Conservation (phyloP, 2,113 vertebrate species). For the Microcebus lehilahytsara region DNA sequence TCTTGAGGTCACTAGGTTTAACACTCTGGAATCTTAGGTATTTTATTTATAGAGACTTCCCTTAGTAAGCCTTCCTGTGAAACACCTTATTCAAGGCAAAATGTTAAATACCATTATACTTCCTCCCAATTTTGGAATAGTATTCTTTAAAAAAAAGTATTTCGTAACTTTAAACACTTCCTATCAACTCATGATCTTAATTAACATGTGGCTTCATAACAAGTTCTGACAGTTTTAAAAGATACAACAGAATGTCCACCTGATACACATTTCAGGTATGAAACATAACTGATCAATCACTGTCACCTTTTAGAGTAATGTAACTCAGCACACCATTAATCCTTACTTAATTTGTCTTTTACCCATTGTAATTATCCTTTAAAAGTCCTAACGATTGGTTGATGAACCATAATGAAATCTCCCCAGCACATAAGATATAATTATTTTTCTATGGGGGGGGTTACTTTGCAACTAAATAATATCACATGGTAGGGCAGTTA, state of each 20-base stretch:
- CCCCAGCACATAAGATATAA: neutral
- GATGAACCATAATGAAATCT: conserved; percentile 22
- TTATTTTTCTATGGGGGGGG: neutral
- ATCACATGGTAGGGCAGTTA: neutral
- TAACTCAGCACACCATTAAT: neutral
- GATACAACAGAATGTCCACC: neutral
- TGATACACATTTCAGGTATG: neutral
- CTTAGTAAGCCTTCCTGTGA: neutral
- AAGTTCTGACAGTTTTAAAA: conserved; percentile 71
- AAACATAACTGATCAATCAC: neutral
- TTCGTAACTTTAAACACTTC: neutral
- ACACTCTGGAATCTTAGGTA: neutral
- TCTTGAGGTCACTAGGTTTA: neutral
- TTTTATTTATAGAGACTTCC: conserved; percentile 39
- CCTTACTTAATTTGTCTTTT: neutral
- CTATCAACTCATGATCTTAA: neutral
- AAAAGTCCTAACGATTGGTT: neutral
- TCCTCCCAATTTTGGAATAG: neutral
- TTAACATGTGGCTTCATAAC: conserved; percentile 22
- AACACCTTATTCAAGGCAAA: conserved; percentile 7
- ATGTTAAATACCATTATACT: neutral
- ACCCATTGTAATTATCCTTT: neutral
- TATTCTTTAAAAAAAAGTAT: neutral
- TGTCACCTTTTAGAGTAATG: conserved; percentile 37
- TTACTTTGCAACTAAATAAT: neutral